Conservation (phyloP, 2,113 vertebrate genomes). For the Cathartes aura region DNA sequence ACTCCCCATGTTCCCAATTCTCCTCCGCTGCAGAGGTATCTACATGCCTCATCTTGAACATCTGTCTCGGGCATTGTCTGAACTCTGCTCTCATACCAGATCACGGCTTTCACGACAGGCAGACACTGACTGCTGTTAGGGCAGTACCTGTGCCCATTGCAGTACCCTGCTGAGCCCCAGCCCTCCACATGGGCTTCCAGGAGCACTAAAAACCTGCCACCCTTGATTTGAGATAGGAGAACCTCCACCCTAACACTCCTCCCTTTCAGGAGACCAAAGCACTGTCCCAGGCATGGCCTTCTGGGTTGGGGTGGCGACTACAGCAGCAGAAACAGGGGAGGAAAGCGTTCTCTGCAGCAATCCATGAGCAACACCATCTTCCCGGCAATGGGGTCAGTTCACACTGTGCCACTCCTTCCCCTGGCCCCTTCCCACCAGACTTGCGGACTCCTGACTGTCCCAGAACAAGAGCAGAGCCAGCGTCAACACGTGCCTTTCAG, state of each 20-base stretch:
- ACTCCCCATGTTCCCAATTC: fast-evolving
- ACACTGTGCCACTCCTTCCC: not conserved
- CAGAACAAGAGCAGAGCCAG: not conserved
- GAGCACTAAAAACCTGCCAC: not conserved
- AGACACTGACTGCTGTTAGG: not conserved
- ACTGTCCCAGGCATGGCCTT: not conserved
- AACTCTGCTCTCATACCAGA: not conserved
- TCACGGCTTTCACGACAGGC: not conserved
- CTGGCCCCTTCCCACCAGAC: not conserved
- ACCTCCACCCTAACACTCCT: not conserved
- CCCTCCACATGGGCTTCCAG: not conserved
- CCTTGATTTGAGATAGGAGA: not conserved
- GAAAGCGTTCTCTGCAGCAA: not conserved
- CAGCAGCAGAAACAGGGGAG: not conserved
- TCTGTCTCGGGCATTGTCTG: fast-evolving
- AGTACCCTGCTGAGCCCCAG: not conserved
- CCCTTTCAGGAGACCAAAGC: not conserved
- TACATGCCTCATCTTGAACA: not conserved
- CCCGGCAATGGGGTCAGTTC: not conserved
- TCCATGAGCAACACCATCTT: not conserved
- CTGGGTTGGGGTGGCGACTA: not conserved
- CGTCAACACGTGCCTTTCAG: not conserved
- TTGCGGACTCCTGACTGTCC: fast-evolving
- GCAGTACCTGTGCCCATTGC: not conserved
- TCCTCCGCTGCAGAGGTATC: not conserved